phyloP scores from a whole-genome alignment of 2,113 vertebrate species.

The Nesogale talazaci region DNA sequence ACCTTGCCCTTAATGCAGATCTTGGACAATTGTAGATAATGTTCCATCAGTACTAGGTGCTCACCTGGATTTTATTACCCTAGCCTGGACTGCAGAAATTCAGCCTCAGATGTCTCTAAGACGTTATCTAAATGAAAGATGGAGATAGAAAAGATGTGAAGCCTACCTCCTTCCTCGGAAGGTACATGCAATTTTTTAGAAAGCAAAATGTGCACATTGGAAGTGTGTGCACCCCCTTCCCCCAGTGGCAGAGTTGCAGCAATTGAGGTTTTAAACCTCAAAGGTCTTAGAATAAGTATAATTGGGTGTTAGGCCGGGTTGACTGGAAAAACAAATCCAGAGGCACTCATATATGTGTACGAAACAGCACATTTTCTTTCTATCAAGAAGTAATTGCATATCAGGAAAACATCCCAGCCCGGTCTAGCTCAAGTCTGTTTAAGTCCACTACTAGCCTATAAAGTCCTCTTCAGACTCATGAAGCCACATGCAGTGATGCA shows the following conservation, averaged over 20 bases:
- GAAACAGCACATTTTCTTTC: no score
- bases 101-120: neutral
- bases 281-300: neutral
- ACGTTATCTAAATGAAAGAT: neutral
- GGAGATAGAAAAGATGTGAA: neutral
- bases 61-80: conserved; percentile 21
- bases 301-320: no score
- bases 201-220: neutral
- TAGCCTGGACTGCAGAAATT: neutral
- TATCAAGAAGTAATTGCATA: no score
- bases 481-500: no score
- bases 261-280: neutral
- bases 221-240: neutral
- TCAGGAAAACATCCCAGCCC: no score
- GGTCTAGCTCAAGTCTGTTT: no score
- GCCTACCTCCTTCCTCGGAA: neutral
- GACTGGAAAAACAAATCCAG: no score
- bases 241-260: neutral
- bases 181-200: neutral
- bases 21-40: neutral
- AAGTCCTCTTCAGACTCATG: no score
- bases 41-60: neutral
- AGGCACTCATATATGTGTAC: no score
- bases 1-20: neutral
- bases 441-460: no score